These are phyloP conservation scores for Xylota segnis DNA, from an alignment of 2,888 invertebrate genomes.

Conservation along the genomic window DNA sequence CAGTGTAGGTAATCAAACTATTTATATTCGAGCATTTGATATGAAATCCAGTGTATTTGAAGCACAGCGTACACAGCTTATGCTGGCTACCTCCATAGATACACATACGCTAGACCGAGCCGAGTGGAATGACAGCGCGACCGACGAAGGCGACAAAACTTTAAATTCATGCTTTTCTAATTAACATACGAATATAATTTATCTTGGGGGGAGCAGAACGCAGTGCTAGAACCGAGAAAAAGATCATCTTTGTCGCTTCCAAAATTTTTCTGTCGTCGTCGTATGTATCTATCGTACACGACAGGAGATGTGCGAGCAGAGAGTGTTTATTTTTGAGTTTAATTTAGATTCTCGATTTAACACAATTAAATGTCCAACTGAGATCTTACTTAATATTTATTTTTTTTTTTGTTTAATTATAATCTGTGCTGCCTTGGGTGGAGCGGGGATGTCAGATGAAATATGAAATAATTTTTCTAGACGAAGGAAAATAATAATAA, in stretches of 20 bases:
- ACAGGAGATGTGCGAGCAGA: slow-evolving; percentile 62
- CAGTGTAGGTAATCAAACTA: slow-evolving; percentile 77
- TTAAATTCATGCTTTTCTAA: slow-evolving; percentile 76
- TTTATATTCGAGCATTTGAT: slow-evolving; percentile 76
- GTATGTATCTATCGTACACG: slow-evolving; percentile 64
- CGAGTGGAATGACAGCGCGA: slow-evolving; percentile 10
- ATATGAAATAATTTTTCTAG: slow-evolving; percentile 14
- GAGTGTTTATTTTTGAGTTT: slow-evolving; percentile 60
- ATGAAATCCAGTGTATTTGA: slow-evolving; percentile 64
- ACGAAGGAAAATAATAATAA: neutral
- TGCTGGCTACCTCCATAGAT: slow-evolving; percentile 27
- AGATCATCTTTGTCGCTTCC: slow-evolving; percentile 39
- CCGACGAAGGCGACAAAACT: slow-evolving; percentile 66
- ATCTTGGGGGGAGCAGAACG: slow-evolving; percentile 52
- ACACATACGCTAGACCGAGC: slow-evolving; percentile 4
- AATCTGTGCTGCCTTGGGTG: neutral
- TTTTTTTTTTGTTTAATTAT: slow-evolving; percentile 28
- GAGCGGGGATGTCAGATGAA: neutral
- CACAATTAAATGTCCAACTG: slow-evolving; percentile 67
- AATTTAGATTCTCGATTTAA: slow-evolving; percentile 57
- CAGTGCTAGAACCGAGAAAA: slow-evolving; percentile 23
- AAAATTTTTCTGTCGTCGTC: slow-evolving; percentile 31
- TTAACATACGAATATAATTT: slow-evolving; percentile 74
- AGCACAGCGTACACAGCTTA: slow-evolving; percentile 54
- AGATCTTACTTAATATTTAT: slow-evolving; percentile 51